Evolutionary conservation across 2,888 invertebrate genomes (phyloP), one percentile per base, ranked within the genome.

Genomic region (Adelphocoris suturalis): DNA sequence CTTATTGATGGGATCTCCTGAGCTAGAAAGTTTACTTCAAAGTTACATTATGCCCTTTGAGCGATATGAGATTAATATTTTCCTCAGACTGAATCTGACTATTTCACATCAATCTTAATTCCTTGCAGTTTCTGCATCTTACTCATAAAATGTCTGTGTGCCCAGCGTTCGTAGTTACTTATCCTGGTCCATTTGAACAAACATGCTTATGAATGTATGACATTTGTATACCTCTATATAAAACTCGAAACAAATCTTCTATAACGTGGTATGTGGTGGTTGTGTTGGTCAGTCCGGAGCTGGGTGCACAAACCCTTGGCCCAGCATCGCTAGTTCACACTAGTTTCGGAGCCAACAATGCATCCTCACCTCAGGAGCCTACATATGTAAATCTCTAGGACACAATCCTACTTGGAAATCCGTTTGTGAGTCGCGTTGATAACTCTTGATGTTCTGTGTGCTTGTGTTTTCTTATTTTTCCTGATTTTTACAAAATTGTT

Each of bases 351-450:
- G 91, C 92, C 91, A 92, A 92, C 91, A 92, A 92, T 91, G 92
- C 92, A 85, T 92, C 92, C 90, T 92, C 92, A 91, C 92, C 92
- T 86, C 97, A 97, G 94, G 97, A 97, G 94, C 97, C 97, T 92
- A 97, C 98, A 93, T 98, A 98, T 95, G 98, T 97, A 94, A 97
- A 97, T 96, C 97, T 97, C 95, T 97, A 97, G 96, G 91, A 92
- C 92, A 91, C 91, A 85, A 90, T 91, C 82, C 91, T 90, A 78
- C 91, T 91, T 88, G 91, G 91, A 57, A 90, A 91, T 89, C 90
- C 90, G 90, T 92, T 92, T 92, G 92, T 92, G 92, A 92, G 92
- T 92, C 90, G 89, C 90, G 91, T 90, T 89, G 90, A 89, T 61
- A 57, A 82, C 48, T 28, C 61, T 91, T 91, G 90, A 86, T 90